phyloP scores from a whole-genome alignment of 2,888 invertebrate species.

The Ectropis crepuscularia region DNA sequence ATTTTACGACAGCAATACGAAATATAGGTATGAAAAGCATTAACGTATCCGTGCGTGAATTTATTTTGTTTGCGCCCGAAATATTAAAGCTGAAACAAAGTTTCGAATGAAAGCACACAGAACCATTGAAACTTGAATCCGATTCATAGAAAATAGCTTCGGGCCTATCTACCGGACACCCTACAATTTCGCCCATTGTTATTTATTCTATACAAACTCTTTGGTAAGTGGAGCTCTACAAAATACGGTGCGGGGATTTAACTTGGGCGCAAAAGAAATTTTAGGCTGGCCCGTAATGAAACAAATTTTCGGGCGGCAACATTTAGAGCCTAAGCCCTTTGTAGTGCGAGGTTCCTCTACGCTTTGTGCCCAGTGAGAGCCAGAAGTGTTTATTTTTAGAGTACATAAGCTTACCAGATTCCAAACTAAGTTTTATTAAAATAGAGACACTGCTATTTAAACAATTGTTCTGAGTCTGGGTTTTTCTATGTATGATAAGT shows the following conservation, averaged over 20 bases:
- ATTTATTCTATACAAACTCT: slow-evolving; percentile 58
- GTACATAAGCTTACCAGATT: slow-evolving; percentile 22
- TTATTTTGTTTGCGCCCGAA: slow-evolving; percentile 21
- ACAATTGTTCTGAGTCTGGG: no score
- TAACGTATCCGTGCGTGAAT: slow-evolving; percentile 25
- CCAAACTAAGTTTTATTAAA: no score
- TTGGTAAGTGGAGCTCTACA: slow-evolving; percentile 65
- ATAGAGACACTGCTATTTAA: no score
- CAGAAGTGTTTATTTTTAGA: not conserved
- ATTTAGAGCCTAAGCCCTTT: slow-evolving; percentile 81
- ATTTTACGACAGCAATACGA: slow-evolving; percentile 13
- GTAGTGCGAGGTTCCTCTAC: slow-evolving; percentile 64
- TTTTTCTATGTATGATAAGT: no score
- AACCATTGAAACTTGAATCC: slow-evolving; percentile 43
- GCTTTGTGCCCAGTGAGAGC: slow-evolving; percentile 68
- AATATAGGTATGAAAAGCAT: slow-evolving; percentile 21
- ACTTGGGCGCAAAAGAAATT: slow-evolving; percentile 71
- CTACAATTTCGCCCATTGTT: slow-evolving; percentile 61
- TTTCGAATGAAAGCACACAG: slow-evolving; percentile 36
- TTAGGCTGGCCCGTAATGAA: slow-evolving; percentile 75
- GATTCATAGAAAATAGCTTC: slow-evolving; percentile 52
- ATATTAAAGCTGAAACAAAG: slow-evolving; percentile 30
- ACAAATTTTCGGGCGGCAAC: slow-evolving; percentile 80
- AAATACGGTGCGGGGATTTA: slow-evolving; percentile 59
- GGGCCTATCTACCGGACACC: slow-evolving; percentile 58